Base-by-base conservation (phyloP, 2,797 vertebrate genomes). In the Cephalopachus bancanus region DNA sequence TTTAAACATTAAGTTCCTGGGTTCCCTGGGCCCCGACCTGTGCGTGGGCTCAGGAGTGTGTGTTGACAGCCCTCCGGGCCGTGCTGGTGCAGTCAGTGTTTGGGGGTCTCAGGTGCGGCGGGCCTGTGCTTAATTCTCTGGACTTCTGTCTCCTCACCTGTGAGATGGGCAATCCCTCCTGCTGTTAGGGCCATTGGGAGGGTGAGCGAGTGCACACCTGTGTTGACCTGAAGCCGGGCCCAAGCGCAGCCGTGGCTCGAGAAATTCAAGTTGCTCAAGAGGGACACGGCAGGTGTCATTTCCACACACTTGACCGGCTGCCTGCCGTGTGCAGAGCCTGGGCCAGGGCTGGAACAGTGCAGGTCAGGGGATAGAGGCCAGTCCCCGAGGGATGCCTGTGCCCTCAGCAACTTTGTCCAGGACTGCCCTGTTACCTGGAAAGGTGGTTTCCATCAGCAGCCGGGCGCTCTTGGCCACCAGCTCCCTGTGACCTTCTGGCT, bases 401-500 rank as follows among this genome's bases (percentile, higher is more conserved):
- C 37, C 30, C 67, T 69, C 51, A 37, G 67, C 5, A 14, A 72
- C 62, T 69, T 74, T 75, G 81, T 53, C 60, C 37, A 44, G 20
- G n/a, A 60, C 19, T 53, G 49, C 19, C 72, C 55, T 78, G 3
- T 71, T 51, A 69, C 65, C 28, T 87, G 22, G 37, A 81, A 87
- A 83, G 44, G 55, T 2, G 17, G 57, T 81, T 83, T 88, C 60
- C 62, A 12, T 65, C 75, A 51, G 69, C 74, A 33, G 10, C 51
- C 30, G 5, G 28, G n/a, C 14, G 7, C 14, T 3, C 37, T 55
- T 37, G 51, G 78, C 51, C 28, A 15, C 92, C 24, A 37, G 57
- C 94, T 79, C 37, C 12, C 74, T 83, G 30, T 33, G 71, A 76
- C 91, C 88, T 89, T 89, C 93, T 24, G 9, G 55, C 53, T 64